These are phyloP conservation scores for Nettapus auritus DNA, from an alignment of 2,113 vertebrate genomes.

Conservation along the genomic window DNA sequence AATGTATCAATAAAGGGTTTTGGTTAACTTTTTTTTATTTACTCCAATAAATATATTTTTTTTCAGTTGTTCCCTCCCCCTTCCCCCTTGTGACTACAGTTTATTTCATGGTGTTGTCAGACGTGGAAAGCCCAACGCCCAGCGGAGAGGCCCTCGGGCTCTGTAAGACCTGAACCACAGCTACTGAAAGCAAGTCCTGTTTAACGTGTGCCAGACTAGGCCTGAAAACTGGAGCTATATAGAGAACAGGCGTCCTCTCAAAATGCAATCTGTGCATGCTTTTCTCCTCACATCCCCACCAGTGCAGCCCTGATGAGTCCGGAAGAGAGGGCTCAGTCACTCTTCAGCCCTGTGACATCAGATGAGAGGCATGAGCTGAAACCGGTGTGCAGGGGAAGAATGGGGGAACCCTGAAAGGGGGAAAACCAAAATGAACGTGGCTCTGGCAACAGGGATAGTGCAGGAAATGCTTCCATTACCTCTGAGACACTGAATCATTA, in stretches of 20 bases:
- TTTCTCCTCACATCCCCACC: background rate
- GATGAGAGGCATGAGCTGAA: no score
- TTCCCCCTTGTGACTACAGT: conserved; percentile 40
- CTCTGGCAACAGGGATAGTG: background rate
- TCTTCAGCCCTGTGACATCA: background rate
- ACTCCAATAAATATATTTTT: conserved; percentile 72
- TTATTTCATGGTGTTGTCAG: background rate
- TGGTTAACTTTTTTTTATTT: conserved; percentile 88
- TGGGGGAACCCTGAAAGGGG: background rate
- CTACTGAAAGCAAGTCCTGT: background rate
- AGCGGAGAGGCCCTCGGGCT: rapidly evolving
- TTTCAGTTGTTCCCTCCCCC: conserved; percentile 59
- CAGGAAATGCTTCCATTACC: background rate
- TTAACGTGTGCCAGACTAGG: background rate
- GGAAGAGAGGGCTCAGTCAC: background rate
- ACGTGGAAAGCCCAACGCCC: rapidly evolving
- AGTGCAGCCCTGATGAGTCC: background rate
- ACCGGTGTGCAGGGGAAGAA: no score
- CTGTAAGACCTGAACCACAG: no score
- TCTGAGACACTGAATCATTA: no score
- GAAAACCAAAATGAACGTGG: background rate
- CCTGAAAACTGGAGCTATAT: background rate
- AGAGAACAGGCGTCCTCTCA: no score
- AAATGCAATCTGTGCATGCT: background rate
- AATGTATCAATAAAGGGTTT: conserved; percentile 90